Percentiles rank a stretch among this genome's conserved stretches.
Evolutionary conservation across 1,140 invertebrate genomes (phyloP).

Genomic region (Mamestra configurata): DNA sequence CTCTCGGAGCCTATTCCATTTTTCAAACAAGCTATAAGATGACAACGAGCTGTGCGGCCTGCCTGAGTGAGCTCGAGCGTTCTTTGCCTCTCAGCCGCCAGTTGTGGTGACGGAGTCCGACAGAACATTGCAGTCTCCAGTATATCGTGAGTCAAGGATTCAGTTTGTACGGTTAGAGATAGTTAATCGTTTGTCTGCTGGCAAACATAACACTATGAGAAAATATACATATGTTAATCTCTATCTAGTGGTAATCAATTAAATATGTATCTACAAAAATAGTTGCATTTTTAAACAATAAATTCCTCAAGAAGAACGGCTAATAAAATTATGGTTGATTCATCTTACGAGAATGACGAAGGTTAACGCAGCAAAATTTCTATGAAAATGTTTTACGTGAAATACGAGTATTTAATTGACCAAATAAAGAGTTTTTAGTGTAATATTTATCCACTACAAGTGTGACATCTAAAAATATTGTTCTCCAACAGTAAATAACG

Average conservation of each 20-base stretch:
- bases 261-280: constrained; percentile 88
- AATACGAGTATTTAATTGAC: constrained; percentile 65
- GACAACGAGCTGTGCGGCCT: constrained; percentile 59
- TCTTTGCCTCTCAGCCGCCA: constrained; percentile 34
- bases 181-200: constrained; percentile 76
- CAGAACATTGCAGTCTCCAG: constrained; percentile 23
- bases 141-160: constrained; percentile 60
- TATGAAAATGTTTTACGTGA: constrained; percentile 73
- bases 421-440: constrained; percentile 72
- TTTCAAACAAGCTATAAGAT: constrained; percentile 68
- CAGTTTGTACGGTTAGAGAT: constrained; percentile 76
- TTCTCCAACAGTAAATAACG: constrained; percentile 75
- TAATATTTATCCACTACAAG: constrained; percentile 76
- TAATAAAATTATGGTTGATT: constrained; percentile 66
- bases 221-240: constrained; percentile 84
- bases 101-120: constrained; percentile 39
- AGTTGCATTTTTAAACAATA: constrained; percentile 83
- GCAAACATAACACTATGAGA: constrained; percentile 84
- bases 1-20: constrained; percentile 67
- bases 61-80: constrained; percentile 41
- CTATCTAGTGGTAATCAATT: constrained; percentile 86
- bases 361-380: constrained; percentile 62
- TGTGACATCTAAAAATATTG: constrained; percentile 85
- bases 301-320: constrained; percentile 75
- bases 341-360: constrained; percentile 5